A percentile compares a stretch with the other conserved stretches of the same genome.
phyloP scores from a whole-genome alignment of 2,113 vertebrate species.

The Marmota flaviventris region DNA sequence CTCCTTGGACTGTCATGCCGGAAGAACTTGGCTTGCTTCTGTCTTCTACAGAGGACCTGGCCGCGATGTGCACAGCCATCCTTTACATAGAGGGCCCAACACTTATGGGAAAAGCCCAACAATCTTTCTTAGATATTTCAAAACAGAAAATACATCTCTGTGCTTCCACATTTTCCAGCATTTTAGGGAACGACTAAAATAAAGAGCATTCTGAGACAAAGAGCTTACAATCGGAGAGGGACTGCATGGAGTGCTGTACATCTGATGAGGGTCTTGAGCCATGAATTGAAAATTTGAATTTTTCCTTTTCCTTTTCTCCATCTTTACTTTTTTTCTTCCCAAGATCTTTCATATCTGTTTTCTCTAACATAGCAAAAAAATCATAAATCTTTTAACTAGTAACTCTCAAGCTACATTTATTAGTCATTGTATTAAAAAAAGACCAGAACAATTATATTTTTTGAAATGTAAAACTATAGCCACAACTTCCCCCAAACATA shows the following conservation, averaged over 20 bases:
- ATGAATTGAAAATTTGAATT: conserved; percentile 78
- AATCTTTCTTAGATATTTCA: not conserved
- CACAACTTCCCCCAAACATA: not conserved
- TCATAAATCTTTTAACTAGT: conserved; percentile 37
- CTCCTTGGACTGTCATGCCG: not conserved
- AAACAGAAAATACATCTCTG: not conserved
- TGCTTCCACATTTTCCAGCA: not conserved
- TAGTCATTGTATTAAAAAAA: conserved; percentile 16
- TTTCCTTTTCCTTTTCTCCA: conserved; percentile 88
- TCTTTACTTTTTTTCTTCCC: conserved; percentile 88
- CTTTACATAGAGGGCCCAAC: not conserved
- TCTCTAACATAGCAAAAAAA: conserved; percentile 84
- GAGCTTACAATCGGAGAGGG: conserved; percentile 86
- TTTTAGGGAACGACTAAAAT: not conserved
- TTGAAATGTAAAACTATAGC: conserved; percentile 20
- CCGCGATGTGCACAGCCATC: rapidly evolving
- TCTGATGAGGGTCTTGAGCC: conserved; percentile 78
- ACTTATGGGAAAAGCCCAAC: not conserved
- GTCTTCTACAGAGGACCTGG: too few species aligned
- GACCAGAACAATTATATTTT: not conserved
- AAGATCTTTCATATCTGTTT: conserved; percentile 85
- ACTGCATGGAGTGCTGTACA: conserved; percentile 73
- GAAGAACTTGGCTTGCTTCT: not conserved
- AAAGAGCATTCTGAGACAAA: conserved; percentile 51
- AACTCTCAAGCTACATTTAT: not conserved